Conservation (phyloP, 1,140 invertebrate species). For the Glomeris maerens region DNA sequence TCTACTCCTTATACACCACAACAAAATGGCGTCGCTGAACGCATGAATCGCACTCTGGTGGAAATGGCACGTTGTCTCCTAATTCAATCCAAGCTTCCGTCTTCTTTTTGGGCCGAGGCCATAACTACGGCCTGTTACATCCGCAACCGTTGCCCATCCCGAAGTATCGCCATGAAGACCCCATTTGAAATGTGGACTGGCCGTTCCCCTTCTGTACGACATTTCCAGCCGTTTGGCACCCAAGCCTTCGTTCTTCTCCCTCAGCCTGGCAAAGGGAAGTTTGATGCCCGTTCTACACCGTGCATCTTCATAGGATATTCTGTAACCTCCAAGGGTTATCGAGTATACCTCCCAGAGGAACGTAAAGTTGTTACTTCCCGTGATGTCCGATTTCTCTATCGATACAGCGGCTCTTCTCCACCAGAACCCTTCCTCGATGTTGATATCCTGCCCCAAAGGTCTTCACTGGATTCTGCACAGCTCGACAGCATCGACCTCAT, state of each 20-base stretch:
- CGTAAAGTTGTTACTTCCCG: not conserved
- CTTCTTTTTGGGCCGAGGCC: constrained; percentile 5
- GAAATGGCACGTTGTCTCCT: constrained; percentile 7
- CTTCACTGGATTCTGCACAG: too few species aligned
- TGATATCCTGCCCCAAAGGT: too few species aligned
- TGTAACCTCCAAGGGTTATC: not conserved
- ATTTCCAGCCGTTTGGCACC: not conserved
- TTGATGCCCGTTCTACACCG: not conserved
- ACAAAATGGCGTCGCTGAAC: constrained; percentile 13
- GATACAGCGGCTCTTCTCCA: too few species aligned
- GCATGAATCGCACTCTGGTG: constrained; percentile 7
- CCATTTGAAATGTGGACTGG: not conserved
- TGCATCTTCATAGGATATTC: not conserved
- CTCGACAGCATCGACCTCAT: too few species aligned
- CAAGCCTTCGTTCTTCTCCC: not conserved
- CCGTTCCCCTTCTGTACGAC: not conserved
- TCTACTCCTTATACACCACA: constrained; percentile 1
- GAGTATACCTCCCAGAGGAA: not conserved
- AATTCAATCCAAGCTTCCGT: not conserved
- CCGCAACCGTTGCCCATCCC: not conserved
- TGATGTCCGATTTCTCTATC: not conserved
- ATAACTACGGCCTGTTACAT: not conserved
- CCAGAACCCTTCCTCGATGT: too few species aligned
- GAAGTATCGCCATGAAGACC: not conserved
- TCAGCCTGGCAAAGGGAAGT: not conserved